Percentiles rank a stretch among this genome's conserved stretches.
Conservation (phyloP, 1,140 invertebrate species). For the Meloidogyne floridensis region DNA sequence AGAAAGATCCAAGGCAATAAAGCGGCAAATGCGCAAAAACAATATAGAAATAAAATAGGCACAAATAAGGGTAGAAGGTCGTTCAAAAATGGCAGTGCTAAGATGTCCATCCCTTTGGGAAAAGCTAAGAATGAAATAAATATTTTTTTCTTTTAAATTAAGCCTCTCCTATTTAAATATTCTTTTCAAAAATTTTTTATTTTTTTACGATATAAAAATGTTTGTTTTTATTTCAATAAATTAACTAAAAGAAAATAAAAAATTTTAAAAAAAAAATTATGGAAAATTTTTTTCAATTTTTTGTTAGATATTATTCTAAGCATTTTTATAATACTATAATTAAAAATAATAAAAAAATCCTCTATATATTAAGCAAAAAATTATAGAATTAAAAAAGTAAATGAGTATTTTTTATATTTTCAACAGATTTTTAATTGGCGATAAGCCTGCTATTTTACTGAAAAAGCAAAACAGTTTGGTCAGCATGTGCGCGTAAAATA, state of each 20-base stretch:
- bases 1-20: background rate
- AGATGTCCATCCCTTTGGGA: background rate
- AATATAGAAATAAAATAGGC: background rate
- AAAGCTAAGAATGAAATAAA: background rate
- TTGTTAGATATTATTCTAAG: no score
- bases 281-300: no score
- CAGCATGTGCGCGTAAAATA: background rate
- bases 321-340: no score
- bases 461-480: background rate
- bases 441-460: background rate
- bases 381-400: no score
- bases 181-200: background rate
- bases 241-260: no score
- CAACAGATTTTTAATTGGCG: background rate
- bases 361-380: no score
- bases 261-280: no score
- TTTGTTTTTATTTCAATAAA: no score
- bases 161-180: background rate
- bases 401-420: background rate
- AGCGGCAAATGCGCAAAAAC: slow-evolving; percentile 1
- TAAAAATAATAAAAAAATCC: no score
- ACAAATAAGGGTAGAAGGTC: background rate
- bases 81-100: background rate
- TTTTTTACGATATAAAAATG: no score
- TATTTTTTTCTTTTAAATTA: background rate